These are phyloP conservation scores for Deroptyus accipitrinus DNA, from an alignment of 2,113 vertebrate species.

Conservation along the genomic window DNA sequence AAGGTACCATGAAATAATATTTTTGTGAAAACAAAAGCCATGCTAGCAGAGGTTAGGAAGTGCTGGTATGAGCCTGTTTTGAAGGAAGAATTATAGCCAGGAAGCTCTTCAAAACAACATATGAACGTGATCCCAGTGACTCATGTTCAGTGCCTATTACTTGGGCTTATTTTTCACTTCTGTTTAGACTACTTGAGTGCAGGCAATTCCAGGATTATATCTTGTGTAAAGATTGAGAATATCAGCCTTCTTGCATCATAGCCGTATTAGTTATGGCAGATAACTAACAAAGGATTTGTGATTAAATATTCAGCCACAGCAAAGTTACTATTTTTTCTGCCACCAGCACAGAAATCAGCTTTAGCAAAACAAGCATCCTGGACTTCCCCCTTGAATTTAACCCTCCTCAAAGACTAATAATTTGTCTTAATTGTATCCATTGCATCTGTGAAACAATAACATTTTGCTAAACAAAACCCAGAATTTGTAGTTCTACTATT, in stretches of 20 bases:
- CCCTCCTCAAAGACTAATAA: background rate
- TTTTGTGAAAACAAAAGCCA: background rate
- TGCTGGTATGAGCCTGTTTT: background rate
- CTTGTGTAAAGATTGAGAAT: background rate
- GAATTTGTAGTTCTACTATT: background rate
- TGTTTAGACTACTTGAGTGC: background rate
- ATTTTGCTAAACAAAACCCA: accelerated
- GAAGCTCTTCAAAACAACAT: background rate
- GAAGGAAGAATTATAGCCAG: background rate
- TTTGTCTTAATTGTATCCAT: background rate
- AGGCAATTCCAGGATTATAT: background rate
- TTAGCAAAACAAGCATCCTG: background rate
- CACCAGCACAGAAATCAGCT: background rate
- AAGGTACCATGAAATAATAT: background rate
- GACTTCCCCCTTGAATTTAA: background rate
- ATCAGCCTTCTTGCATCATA: background rate
- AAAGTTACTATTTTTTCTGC: background rate
- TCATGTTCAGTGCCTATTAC: background rate
- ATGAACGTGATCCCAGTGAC: accelerated
- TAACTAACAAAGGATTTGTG: background rate
- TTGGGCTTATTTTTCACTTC: background rate
- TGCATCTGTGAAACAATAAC: background rate
- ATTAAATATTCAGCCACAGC: background rate
- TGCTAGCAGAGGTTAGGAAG: background rate
- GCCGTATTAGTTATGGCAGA: background rate